Base-by-base conservation (phyloP, 2,797 vertebrate genomes). In the Taeniopygia guttata region DNA sequence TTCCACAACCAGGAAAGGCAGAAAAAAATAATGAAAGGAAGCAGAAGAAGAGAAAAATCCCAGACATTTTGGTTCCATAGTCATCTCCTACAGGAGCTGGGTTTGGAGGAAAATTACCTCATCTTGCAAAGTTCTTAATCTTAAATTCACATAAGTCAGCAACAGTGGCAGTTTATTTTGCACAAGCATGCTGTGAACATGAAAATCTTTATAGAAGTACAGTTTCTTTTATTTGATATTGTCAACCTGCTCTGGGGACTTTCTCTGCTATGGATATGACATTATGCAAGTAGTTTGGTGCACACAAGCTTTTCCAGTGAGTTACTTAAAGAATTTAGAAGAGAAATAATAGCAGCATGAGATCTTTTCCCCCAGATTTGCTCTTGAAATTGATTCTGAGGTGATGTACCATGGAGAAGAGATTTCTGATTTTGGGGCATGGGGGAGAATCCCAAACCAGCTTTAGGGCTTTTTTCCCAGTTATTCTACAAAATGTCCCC, bases 101-200 rank as follows among this genome's bases (percentile, higher is more conserved):
- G 36, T 58, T 58, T 73, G 60, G 42, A 92, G 55, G 56, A 62
- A 88, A 81, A 92, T 67, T 18, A 56, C 26, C 11, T 63, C 30
- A 49, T 59, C 56, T 52, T 80, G 34, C 49, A 87, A 83, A 76
- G 77, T n/a, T n/a, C n/a, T n/a, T n/a, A n/a, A n/a, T n/a, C 6
- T 49, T 42, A 81, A 94, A 94, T 84, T 77, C 75, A 56, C 25
- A 62, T 1, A 2, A 67, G 51, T 93, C 78, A 93, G 62, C 60
- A 88, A 43, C 23, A n/a, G 30, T 32, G 40, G 32, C 36, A 52
- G 46, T 67, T 90, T 54, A 52, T 77, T 87, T 87, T 83, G 49
- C 34, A 80, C 75, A 29, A n/a, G 45, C 5, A 7, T 1, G 2
- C 56, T 82, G 69, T 49, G 38, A 84, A 56, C 30, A 43, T 32